phyloP scores from a whole-genome alignment of 1,140 invertebrate species.

The Lucilia cuprina region DNA sequence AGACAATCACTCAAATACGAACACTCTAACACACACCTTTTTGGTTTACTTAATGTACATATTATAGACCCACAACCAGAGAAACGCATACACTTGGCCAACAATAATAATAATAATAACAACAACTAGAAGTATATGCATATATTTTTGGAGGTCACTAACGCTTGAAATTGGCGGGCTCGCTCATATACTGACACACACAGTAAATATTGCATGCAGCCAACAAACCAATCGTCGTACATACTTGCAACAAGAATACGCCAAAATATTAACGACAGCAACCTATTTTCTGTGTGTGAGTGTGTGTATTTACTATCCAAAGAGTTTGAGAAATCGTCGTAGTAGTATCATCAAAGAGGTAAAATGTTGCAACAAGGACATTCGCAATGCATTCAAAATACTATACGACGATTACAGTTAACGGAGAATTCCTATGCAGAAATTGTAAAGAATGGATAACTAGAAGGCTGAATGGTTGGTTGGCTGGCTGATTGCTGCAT shows the following conservation, averaged over 20 bases:
- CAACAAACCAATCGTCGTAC: neutral
- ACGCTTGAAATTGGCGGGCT: conserved; percentile 15
- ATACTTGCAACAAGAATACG: conserved; percentile 12
- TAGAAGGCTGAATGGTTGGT: neutral
- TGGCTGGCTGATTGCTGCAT: neutral
- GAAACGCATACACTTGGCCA: neutral
- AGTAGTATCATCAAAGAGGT: conserved; percentile 24
- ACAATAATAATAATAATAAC: neutral
- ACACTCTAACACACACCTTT: neutral
- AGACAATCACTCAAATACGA: neutral
- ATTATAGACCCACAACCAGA: neutral
- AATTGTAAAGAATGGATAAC: neutral
- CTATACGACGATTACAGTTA: neutral
- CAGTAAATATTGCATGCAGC: neutral
- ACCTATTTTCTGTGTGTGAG: conserved; percentile 21
- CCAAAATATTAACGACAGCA: conserved; percentile 26
- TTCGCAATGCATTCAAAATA: neutral
- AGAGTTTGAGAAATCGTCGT: conserved; percentile 23
- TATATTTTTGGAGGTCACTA: conserved; percentile 28
- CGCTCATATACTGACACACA: neutral
- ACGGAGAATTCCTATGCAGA: conserved; percentile 24
- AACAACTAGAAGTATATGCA: neutral
- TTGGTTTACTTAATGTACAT: neutral
- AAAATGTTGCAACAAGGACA: conserved; percentile 1
- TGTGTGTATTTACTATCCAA: too few species aligned